Evolutionary conservation across 2,113 vertebrate genomes (phyloP), one percentile per base, ranked within the genome.

Genomic region (Xiphorhynchus elegans): DNA sequence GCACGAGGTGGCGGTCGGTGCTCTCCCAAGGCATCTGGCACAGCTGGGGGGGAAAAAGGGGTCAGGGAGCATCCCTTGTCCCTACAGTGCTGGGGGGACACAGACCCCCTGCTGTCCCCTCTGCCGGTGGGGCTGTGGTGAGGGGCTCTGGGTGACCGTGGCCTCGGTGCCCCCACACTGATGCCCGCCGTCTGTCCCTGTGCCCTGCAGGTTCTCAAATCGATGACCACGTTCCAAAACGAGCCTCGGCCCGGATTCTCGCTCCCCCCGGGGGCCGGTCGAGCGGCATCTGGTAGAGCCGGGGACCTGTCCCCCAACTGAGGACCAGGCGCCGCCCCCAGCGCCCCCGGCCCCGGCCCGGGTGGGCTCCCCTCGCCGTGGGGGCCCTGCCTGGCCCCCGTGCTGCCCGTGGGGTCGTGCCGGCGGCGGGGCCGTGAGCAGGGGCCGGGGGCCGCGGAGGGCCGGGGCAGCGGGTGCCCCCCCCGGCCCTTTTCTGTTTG

Each of bases 201-300:
- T 72, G 64, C 75, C 58, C 70, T 17, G 7, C 97, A 99, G 99
- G 99, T 95, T 98, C 99, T 97, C 99, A 99, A 97, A 98, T 99
- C 25, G 99, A 99, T 78, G 99, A 99, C 96, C 99, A 98, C 28
- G 95, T 99, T 97, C 99, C 99, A 97, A 99, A 99, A 98, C 98
- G 99, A 97, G 98, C 99, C 77, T 99, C 99, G 5, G 99, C 99
- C 64, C 97, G 99, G 97, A 99, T 99, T 97, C 98, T 99, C 55
- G 99, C 99, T 80, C 99, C 99, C 75, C 99, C 99, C 23, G 99
- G 99, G 90, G 99, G 99, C 78, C 97, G 99, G 97, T 99, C 99
- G 86, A 99, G 99, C 47, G 99, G 99, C 93, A 99, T 99, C 97
- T 99, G 99, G 99, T 99, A 99, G 98, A 97, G 16, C 89, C 49